Evolutionary conservation across 2,888 invertebrate genomes (phyloP).

Genomic region (Eilema depressum): DNA sequence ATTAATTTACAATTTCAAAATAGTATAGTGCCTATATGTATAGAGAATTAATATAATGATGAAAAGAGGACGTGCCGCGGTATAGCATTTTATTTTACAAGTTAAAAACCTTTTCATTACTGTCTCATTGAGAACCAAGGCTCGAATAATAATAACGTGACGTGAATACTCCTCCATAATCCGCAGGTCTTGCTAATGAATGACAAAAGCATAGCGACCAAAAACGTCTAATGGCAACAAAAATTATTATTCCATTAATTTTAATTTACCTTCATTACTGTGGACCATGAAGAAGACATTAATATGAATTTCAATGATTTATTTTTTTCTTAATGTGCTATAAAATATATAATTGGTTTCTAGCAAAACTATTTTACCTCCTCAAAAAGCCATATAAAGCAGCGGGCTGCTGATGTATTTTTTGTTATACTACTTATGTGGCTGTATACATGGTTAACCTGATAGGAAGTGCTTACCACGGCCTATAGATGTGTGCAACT

Average conservation of each 20-base stretch:
- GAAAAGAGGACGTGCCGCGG: slow-evolving; percentile 37
- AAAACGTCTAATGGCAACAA: slow-evolving; percentile 37
- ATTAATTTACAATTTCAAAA: no score
- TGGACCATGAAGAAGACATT: slow-evolving; percentile 22
- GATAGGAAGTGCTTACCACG: no score
- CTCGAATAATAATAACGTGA: slow-evolving; percentile 58
- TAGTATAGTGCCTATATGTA: background rate
- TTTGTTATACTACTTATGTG: no score
- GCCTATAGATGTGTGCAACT: no score
- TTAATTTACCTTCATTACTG: slow-evolving; percentile 41
- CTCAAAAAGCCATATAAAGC: no score
- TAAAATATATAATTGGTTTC: no score
- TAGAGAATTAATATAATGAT: slow-evolving; percentile 20
- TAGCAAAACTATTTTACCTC: no score
- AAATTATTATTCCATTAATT: slow-evolving; percentile 42
- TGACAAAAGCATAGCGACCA: slow-evolving; percentile 27
- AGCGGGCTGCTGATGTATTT: no score
- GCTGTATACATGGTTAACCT: no score
- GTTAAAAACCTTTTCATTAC: slow-evolving; percentile 58
- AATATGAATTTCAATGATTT: background rate
- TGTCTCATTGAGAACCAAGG: slow-evolving; percentile 46
- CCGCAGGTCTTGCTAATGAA: slow-evolving; percentile 52
- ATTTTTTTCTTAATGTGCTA: background rate
- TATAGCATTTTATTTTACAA: slow-evolving; percentile 41
- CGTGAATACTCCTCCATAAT: slow-evolving; percentile 53